These are phyloP conservation scores for Heterochromis multidens DNA, from an alignment of 2,113 vertebrate species.

Conservation along the genomic window DNA sequence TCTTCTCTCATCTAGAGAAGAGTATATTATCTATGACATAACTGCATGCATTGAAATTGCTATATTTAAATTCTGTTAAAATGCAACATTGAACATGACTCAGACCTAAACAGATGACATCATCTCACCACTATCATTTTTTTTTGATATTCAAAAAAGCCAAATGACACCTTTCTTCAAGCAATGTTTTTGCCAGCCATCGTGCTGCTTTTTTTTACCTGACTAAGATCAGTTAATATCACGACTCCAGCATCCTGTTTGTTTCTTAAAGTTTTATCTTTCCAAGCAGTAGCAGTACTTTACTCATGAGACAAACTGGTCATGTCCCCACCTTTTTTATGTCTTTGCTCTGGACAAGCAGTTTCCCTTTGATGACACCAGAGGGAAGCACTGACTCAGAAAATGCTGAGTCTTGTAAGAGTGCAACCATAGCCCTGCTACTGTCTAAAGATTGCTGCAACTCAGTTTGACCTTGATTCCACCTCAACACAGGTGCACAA, in stretches of 20 bases:
- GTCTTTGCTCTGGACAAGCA: background rate
- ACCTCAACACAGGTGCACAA: background rate
- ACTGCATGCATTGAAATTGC: background rate
- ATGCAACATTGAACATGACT: background rate
- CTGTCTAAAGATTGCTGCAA: background rate
- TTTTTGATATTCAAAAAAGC: background rate
- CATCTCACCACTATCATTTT: background rate
- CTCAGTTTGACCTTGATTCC: background rate
- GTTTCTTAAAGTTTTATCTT: background rate
- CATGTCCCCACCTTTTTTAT: background rate
- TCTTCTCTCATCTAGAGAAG: background rate
- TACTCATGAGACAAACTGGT: background rate
- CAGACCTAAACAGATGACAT: background rate
- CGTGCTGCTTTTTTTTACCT: background rate
- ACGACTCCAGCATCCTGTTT: background rate
- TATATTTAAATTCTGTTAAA: background rate
- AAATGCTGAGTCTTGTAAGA: background rate
- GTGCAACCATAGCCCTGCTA: background rate
- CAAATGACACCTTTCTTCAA: background rate
- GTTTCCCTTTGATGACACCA: background rate
- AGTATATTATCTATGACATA: background rate
- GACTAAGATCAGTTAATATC: background rate
- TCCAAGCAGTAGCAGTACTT: background rate
- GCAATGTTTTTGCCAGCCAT: background rate
- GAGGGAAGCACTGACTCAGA: conserved; percentile 14